Base-by-base conservation (phyloP, 1,140 invertebrate genomes). In the Drosophila bifasciata region DNA sequence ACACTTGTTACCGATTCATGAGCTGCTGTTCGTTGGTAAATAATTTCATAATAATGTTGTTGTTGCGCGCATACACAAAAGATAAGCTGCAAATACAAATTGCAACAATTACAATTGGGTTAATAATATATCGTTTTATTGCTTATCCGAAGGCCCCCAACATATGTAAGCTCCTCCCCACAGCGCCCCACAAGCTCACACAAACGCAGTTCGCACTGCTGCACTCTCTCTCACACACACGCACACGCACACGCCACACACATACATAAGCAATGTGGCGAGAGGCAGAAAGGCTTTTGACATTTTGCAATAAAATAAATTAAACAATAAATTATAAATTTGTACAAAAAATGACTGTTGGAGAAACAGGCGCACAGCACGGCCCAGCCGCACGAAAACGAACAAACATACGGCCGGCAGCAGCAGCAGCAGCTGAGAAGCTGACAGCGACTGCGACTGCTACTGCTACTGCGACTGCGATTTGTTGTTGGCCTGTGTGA, bases 281-380 rank as follows among this genome's bases (percentile, higher is more conserved):
- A 53, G 19, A 46, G 19, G 43, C 23, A 11, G 36, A n/a, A 28
- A 48, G 19, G 40, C 44, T 36, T 69, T 71, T 73, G 81, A 74
- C 80, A 85, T 77, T 81, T 81, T 75, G 81, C 83, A 86, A 86
- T 86, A 86, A 86, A 86, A 88, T 83, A 86, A 89, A 88, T 88
- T 88, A 88, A 88, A 88, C 83, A 88, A 88, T 88, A 89, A 88
- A 89, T 88, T 88, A 88, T 88, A 88, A 89, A 88, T 88, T 88
- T 88, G 83, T 88, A 88, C 83, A 88, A 89, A 89, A 88, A 88
- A 88, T 88, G 83, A 88, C 84, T 88, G 84, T 84, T 76, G 51
- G 57, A 23, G 44, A 70, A 88, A 56, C 84, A 88, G 83, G 83
- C 78, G 84, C 60, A 59, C 83, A 88, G 80, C 55, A 88, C 67